These are phyloP conservation scores for Archips xylosteana DNA, from an alignment of 2,888 invertebrate species.

Conservation along the genomic window DNA sequence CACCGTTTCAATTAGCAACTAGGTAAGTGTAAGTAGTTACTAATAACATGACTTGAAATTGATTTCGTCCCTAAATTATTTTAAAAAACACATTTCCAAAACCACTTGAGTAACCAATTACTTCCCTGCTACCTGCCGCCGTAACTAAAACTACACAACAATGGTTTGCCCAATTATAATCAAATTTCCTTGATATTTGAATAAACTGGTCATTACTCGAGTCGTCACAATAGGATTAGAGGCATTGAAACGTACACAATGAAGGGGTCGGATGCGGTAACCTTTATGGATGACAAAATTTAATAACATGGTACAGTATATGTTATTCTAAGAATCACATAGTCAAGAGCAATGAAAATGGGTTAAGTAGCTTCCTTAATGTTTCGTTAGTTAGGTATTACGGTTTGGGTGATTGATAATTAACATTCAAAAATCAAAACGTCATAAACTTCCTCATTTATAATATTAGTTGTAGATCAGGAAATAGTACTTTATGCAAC, in stretches of 20 bases:
- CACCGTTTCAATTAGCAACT: neutral
- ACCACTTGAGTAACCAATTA: neutral
- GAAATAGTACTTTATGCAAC: too few species aligned
- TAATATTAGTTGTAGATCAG: too few species aligned
- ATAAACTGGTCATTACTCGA: constrained; percentile 61
- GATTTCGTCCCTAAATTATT: neutral
- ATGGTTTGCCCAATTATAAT: constrained; percentile 71
- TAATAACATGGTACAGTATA: constrained; percentile 15
- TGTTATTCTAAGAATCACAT: too few species aligned
- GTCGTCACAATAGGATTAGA: constrained; percentile 60
- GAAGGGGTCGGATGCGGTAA: constrained; percentile 43
- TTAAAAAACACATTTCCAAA: neutral
- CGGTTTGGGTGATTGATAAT: too few species aligned
- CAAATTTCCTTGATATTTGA: constrained; percentile 74
- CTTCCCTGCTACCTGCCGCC: constrained; percentile 4
- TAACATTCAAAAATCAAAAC: too few species aligned
- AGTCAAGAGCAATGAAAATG: too few species aligned
- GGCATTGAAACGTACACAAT: constrained; percentile 52
- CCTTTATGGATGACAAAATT: constrained; percentile 49
- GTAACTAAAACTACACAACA: constrained; percentile 49
- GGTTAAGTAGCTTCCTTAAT: too few species aligned
- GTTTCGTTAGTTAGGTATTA: too few species aligned
- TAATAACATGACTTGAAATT: neutral
- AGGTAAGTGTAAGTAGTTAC: too few species aligned
- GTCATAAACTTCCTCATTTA: too few species aligned